Conservation (phyloP, 2,113 vertebrate species). For the Hirundichthys speculiger region DNA sequence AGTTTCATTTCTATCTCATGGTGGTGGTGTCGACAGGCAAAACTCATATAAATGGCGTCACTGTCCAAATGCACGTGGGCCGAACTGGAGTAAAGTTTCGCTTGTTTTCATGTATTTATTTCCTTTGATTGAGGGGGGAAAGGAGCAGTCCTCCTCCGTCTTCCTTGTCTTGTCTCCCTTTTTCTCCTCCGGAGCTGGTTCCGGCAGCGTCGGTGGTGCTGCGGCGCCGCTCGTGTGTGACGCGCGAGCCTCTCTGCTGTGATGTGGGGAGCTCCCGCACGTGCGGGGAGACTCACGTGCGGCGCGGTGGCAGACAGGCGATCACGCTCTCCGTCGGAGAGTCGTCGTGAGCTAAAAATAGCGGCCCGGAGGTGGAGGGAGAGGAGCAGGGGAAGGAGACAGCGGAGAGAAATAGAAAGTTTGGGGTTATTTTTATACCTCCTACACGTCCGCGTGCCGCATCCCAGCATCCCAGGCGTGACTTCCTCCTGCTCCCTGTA, state of each 20-base stretch:
- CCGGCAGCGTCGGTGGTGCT: not conserved
- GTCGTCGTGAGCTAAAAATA: constrained; percentile 69
- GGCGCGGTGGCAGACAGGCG: constrained; percentile 42
- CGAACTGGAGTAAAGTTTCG: not conserved
- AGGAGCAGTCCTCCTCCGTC: not conserved
- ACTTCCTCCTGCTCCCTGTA: constrained; percentile 1
- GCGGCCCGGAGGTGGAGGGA: constrained; percentile 4
- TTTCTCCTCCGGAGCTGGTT: not conserved
- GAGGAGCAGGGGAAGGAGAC: constrained; percentile 21
- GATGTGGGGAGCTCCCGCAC: constrained; percentile 28
- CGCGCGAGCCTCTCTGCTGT: constrained; percentile 5
- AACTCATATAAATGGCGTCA: too few species aligned
- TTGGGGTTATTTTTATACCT: constrained; percentile 65
- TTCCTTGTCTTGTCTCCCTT: not conserved
- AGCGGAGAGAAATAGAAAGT: constrained; percentile 56
- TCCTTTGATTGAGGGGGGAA: not conserved
- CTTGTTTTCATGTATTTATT: not conserved
- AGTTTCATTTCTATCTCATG: too few species aligned
- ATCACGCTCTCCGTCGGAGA: constrained; percentile 39
- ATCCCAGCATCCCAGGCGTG: constrained; percentile 18
- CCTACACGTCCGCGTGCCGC: constrained; percentile 20
- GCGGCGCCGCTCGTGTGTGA: constrained; percentile 18
- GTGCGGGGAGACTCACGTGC: constrained; percentile 68
- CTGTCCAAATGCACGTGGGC: too few species aligned
- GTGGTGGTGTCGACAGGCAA: too few species aligned